phyloP scores from a whole-genome alignment of 2,888 invertebrate genomes.

The Acleris emargana region DNA sequence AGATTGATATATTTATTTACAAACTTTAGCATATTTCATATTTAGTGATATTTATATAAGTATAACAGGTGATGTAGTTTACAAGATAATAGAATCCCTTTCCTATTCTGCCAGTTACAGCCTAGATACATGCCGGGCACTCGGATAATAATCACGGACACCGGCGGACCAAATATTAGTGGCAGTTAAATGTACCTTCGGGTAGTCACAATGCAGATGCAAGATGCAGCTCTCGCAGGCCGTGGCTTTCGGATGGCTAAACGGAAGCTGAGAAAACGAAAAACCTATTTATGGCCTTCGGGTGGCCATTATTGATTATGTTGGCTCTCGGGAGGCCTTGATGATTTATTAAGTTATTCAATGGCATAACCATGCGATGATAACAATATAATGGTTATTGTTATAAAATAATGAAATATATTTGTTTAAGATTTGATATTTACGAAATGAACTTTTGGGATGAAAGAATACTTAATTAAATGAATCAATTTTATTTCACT shows the following conservation, averaged over 20 bases:
- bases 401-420: no score
- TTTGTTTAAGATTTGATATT: no score
- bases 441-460: no score
- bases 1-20: not conserved
- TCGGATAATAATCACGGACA: not conserved
- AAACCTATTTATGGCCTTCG: no score
- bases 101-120: not conserved
- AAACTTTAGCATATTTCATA: not conserved
- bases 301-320: no score
- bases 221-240: not conserved
- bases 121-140: not conserved
- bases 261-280: not conserved
- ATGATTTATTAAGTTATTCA: no score
- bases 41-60: not conserved
- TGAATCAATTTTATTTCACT: no score
- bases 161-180: not conserved
- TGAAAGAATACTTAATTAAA: no score
- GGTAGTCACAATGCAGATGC: not conserved
- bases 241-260: constrained; percentile 4
- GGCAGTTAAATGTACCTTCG: not conserved
- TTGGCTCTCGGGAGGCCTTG: no score
- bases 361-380: no score
- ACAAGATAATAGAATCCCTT: not conserved
- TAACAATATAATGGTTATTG: no score
- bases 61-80: not conserved